Percentiles rank a stretch among this genome's conserved stretches.
Evolutionary conservation across 2,113 vertebrate genomes (phyloP).

Genomic region (Gnathonemus echidnorhynchus): DNA sequence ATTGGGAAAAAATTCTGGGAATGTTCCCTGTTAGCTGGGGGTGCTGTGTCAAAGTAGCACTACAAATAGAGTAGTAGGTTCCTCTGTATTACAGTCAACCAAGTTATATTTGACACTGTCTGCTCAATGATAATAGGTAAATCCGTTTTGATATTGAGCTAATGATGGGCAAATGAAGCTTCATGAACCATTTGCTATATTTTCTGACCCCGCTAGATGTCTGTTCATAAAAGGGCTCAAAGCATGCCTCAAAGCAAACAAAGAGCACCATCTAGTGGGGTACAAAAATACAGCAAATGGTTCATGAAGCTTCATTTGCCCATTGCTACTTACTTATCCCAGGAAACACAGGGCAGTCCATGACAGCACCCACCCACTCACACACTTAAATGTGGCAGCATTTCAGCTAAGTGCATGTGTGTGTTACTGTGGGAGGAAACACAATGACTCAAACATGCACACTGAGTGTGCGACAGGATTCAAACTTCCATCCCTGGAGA

Average conservation of each 20-base stretch:
- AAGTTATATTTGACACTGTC: not conserved
- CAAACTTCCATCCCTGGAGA: not conserved
- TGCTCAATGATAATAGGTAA: not conserved
- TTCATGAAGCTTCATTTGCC: no score
- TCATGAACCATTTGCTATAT: no score
- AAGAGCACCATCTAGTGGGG: no score
- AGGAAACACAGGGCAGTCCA: not conserved
- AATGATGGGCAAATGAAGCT: no score
- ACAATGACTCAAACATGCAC: not conserved
- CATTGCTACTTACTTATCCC: not conserved
- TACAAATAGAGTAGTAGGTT: not conserved
- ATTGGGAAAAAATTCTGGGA: not conserved
- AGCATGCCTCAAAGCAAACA: no score
- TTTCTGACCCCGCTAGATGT: no score
- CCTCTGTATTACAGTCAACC: not conserved
- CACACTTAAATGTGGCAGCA: not conserved
- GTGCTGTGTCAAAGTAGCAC: not conserved
- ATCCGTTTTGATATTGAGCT: not conserved
- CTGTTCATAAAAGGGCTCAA: no score
- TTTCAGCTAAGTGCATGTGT: not conserved
- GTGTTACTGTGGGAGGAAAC: not conserved
- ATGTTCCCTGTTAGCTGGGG: not conserved
- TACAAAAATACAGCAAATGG: no score
- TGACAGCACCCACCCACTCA: not conserved
- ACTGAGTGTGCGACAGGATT: not conserved